A percentile compares a stretch with the other conserved stretches of the same genome.
Evolutionary conservation across 2,113 vertebrate species (phyloP).

Genomic region (Dromiciops gliroides): DNA sequence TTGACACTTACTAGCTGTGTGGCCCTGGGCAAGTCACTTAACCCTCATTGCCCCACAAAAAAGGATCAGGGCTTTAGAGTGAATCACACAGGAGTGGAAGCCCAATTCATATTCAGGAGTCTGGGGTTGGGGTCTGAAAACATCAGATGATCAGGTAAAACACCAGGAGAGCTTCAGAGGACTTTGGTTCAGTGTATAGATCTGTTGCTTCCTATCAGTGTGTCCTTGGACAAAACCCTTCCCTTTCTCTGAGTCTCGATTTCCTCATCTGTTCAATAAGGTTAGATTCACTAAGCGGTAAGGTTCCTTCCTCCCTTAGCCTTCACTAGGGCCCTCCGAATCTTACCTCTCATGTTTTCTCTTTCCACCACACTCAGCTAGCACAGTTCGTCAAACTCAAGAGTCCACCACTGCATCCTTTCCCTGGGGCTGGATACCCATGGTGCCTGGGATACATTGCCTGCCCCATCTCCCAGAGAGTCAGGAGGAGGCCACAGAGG

Average conservation of each 20-base stretch:
- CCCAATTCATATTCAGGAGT: neutral
- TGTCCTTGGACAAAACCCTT: neutral
- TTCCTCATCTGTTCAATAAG: neutral
- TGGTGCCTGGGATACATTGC: neutral
- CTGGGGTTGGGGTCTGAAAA: neutral
- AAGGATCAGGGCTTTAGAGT: neutral
- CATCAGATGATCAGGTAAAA: neutral
- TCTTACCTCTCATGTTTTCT: neutral
- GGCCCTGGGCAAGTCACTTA: too few species aligned
- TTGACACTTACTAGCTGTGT: too few species aligned
- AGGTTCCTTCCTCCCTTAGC: neutral
- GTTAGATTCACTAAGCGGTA: neutral
- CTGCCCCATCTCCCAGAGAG: neutral
- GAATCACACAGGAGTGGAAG: neutral
- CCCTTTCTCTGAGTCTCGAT: neutral
- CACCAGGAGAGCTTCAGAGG: neutral
- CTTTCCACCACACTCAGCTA: neutral
- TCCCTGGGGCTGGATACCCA: neutral
- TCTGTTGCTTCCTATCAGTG: neutral
- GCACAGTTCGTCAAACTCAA: neutral
- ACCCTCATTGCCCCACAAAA: too few species aligned
- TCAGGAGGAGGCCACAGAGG: neutral
- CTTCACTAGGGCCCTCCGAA: neutral
- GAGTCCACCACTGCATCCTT: neutral
- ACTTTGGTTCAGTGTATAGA: neutral